Evolutionary conservation across 2,113 vertebrate species (phyloP), one percentile per base, ranked within the genome.

Genomic region (Pagrus major): DNA sequence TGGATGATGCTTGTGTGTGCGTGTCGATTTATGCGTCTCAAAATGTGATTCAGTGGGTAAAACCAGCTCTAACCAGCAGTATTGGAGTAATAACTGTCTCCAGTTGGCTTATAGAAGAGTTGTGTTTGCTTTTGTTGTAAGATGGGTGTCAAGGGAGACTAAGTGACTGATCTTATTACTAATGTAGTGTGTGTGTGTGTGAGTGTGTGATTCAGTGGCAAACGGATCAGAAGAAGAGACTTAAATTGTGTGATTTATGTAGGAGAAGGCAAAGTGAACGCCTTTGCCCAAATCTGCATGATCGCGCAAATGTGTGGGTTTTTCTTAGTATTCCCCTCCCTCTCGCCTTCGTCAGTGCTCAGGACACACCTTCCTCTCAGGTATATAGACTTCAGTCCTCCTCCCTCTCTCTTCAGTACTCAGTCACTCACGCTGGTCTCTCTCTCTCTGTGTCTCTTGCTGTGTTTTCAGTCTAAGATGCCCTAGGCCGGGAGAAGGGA

Each of bases 401-500:
- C 66, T 59, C 71, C 29, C 37, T 27, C 31, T 54, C 47, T 65
- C 47, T 23, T 75, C 60, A 54, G 84, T 72, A 76, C 70, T 72
- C 56, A 0, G 33, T 76, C 63, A 58, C 72, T 89, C 72, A 82
- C 54, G 0, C 47, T 59, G 60, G 29, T 35, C 79, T 68, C 25
- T 55, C 63, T 70, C 69, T 78, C 42, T 78, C 58, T 49, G 58
- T 81, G 37, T 41, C 25, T 74, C 42, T 91, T n/a, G n/a, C 44
- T 95, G 85, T 91, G 51, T 87, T 95, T 95, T 71, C 96, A 99
- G 97, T 91, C 92, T 97, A 98, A 96, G 95, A 99, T 99, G 97
- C 95, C 92, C 87, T 93, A 92, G 91, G 91, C 93, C 86, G 58
- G 95, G 95, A 97, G 91, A 92, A 92, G 89, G 89, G 93, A 94